A percentile compares a stretch with the other conserved stretches of the same genome.
Evolutionary conservation across 2,113 vertebrate species (phyloP).

Genomic region (Neodontobutis hainanensis): DNA sequence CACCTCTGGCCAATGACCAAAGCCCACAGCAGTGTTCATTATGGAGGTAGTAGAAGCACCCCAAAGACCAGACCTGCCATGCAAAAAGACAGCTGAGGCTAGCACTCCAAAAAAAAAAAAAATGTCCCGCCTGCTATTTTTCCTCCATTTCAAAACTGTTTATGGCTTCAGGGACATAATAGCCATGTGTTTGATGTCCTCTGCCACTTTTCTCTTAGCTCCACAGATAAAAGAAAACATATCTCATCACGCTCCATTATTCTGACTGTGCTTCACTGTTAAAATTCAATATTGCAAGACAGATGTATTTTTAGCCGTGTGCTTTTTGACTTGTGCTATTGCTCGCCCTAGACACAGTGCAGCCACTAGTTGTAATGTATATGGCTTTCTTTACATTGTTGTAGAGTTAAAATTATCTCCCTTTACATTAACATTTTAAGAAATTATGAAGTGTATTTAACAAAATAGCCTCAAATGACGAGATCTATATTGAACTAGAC

Average conservation of each 20-base stretch:
- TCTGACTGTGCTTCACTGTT: conserved; percentile 9
- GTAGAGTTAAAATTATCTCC: not conserved
- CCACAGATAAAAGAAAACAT: conserved; percentile 38
- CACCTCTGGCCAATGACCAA: conserved; percentile 54
- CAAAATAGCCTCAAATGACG: conserved; percentile 5
- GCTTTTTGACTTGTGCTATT: conserved; percentile 13
- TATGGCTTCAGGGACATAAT: conserved; percentile 53
- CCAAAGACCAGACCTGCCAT: conserved; percentile 56
- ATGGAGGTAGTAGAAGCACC: conserved; percentile 58
- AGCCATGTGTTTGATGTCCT: conserved; percentile 65
- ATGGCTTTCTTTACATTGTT: not conserved
- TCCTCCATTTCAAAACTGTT: conserved; percentile 65
- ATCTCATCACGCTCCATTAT: conserved; percentile 26
- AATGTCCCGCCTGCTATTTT: conserved; percentile 56
- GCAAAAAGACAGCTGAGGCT: conserved; percentile 60
- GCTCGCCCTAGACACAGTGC: conserved; percentile 9
- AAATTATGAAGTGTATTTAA: not conserved
- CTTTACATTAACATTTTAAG: not conserved
- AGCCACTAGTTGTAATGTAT: not conserved
- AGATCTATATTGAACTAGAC: not conserved
- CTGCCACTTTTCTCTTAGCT: conserved; percentile 27
- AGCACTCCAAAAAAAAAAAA: conserved; percentile 53
- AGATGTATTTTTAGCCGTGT: conserved; percentile 10
- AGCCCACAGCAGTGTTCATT: conserved; percentile 67
- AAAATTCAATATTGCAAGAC: conserved; percentile 32